phyloP scores from a whole-genome alignment of 2,113 vertebrate genomes.

The Carassius auratus region DNA sequence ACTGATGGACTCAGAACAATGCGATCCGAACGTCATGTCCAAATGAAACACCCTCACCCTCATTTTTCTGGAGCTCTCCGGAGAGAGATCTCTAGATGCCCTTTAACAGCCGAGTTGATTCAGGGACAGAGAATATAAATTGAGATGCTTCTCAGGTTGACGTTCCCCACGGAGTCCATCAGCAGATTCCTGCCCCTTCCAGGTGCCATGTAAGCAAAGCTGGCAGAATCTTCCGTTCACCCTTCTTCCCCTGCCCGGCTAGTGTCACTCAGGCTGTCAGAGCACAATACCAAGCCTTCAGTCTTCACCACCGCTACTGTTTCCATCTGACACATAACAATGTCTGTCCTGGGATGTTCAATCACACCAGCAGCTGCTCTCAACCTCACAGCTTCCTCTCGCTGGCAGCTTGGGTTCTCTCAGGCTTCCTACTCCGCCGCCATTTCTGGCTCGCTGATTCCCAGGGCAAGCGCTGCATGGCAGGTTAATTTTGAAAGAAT shows the following conservation, averaged over 20 bases:
- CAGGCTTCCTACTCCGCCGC: conserved; percentile 8
- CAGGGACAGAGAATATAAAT: conserved; percentile 23
- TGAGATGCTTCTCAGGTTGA: conserved; percentile 39
- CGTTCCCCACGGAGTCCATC: conserved; percentile 1
- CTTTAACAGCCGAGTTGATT: conserved; percentile 22
- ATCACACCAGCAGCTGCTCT: conserved; percentile 25
- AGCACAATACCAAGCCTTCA: conserved; percentile 43
- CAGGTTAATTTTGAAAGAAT: conserved; percentile 54
- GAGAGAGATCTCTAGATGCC: not conserved
- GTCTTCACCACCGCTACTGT: conserved; percentile 7
- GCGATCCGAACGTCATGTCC: not conserved
- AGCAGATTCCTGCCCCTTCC: conserved; percentile 30
- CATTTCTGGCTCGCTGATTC: conserved; percentile 38
- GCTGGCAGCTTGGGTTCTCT: conserved; percentile 42
- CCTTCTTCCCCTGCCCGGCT: conserved; percentile 23
- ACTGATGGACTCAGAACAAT: conserved; percentile 31
- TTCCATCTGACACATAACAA: conserved; percentile 49
- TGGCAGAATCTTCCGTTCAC: conserved; percentile 30
- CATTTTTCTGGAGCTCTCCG: conserved; percentile 3
- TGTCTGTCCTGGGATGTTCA: conserved; percentile 37
- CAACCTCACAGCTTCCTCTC: conserved; percentile 30
- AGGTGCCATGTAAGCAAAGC: conserved; percentile 33
- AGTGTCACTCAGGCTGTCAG: conserved; percentile 50
- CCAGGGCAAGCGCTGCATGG: conserved; percentile 40
- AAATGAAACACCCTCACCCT: conserved; percentile 23